Conservation (phyloP, 1,140 invertebrate species). For the Pseudomyrmex pallidus region DNA sequence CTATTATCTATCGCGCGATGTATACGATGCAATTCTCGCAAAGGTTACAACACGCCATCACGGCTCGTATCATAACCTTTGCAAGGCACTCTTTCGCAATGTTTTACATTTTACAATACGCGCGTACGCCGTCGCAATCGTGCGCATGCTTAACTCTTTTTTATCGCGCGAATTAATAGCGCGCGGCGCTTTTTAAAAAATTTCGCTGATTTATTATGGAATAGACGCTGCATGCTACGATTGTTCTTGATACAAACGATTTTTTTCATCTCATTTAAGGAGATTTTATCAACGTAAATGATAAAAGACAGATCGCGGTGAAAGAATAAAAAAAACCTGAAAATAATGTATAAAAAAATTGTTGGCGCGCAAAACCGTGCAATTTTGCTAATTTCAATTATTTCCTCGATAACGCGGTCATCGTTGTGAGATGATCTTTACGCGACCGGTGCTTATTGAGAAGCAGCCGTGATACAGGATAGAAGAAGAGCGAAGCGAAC, state of each 20-base stretch:
- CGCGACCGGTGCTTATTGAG: constrained; percentile 76
- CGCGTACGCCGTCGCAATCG: constrained; percentile 9
- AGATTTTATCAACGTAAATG: not conserved
- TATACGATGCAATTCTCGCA: constrained; percentile 56
- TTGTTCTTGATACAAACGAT: not conserved
- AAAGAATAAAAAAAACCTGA: too few species aligned
- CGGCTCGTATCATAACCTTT: constrained; percentile 74
- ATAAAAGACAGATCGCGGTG: too few species aligned
- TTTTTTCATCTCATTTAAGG: not conserved
- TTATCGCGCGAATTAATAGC: constrained; percentile 68
- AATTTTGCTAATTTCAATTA: constrained; percentile 23
- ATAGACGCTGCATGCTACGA: not conserved
- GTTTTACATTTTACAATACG: constrained; percentile 64
- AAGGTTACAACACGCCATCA: constrained; percentile 71
- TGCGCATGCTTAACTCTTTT: constrained; percentile 49
- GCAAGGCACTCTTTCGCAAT: constrained; percentile 63
- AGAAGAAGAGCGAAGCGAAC: constrained; percentile 51
- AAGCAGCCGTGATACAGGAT: constrained; percentile 62
- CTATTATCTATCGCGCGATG: constrained; percentile 61
- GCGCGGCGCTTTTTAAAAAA: constrained; percentile 40
- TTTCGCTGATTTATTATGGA: constrained; percentile 68
- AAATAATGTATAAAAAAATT: too few species aligned
- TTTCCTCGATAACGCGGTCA: not conserved
- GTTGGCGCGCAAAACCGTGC: not conserved
- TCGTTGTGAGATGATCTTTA: constrained; percentile 74